These are phyloP conservation scores for Leucophenga varia DNA, from an alignment of 1,140 invertebrate species.

Conservation along the genomic window DNA sequence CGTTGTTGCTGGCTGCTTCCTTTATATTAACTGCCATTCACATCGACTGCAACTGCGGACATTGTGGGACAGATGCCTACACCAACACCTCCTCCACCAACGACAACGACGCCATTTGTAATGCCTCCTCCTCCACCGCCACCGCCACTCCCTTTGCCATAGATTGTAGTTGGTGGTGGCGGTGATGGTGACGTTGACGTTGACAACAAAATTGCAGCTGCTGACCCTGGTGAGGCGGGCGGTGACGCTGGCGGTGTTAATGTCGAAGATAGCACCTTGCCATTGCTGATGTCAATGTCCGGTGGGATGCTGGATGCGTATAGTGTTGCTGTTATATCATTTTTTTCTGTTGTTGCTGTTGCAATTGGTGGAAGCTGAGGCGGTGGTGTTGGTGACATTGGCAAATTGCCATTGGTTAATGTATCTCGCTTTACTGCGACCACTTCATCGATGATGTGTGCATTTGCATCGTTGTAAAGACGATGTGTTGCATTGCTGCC, in stretches of 20 bases:
- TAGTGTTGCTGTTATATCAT: background rate
- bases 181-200: slow-evolving; percentile 7
- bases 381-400: background rate
- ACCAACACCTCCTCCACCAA: background rate
- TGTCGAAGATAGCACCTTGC: slow-evolving; percentile 27
- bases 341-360: slow-evolving; percentile 3
- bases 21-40: slow-evolving; percentile 48
- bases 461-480: too few relatives aligned
- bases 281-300: slow-evolving; percentile 1
- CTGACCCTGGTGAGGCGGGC: slow-evolving; percentile 30
- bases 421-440: too few relatives aligned
- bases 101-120: slow-evolving; percentile 16
- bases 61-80: slow-evolving; percentile 22
- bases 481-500: slow-evolving; percentile 5
- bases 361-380: background rate
- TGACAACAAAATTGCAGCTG: slow-evolving; percentile 2
- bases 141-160: slow-evolving; percentile 4
- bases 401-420: background rate
- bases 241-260: slow-evolving; percentile 45
- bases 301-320: slow-evolving; percentile 1
- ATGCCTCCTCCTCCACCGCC: slow-evolving; percentile 19
- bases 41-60: slow-evolving; percentile 29
- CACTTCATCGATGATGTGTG: too few relatives aligned
- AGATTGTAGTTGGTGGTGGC: slow-evolving; percentile 8
- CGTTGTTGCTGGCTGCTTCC: too few relatives aligned